A percentile compares a stretch with the other conserved stretches of the same genome.
Evolutionary conservation across 1,140 invertebrate species (phyloP).

Genomic region (Cyclina sinensis): DNA sequence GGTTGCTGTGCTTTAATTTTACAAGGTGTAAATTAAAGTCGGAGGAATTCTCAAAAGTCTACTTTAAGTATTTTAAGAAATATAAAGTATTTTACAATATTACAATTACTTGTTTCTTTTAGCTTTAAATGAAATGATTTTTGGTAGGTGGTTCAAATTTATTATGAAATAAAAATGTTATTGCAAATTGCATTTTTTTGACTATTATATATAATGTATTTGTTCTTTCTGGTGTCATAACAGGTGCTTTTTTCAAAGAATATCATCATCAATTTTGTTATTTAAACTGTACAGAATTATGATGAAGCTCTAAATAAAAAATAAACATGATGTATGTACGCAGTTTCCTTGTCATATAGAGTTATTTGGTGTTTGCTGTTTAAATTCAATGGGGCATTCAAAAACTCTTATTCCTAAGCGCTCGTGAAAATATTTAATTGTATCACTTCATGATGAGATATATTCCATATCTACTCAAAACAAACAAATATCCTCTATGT

Average conservation of each 20-base stretch:
- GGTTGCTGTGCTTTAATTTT: no score
- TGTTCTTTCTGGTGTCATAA: not conserved
- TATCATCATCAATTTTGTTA: not conserved
- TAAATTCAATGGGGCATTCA: not conserved
- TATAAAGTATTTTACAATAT: no score
- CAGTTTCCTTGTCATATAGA: not conserved
- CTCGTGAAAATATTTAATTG: no score
- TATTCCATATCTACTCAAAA: no score
- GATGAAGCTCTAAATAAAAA: not conserved
- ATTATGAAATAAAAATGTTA: not conserved
- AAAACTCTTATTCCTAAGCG: not conserved
- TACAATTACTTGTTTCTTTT: no score
- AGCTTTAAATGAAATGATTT: no score
- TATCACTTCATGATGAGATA: no score
- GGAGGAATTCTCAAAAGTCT: no score
- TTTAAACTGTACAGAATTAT: constrained; percentile 10
- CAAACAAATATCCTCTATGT: no score
- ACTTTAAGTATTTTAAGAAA: no score
- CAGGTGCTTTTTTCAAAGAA: not conserved
- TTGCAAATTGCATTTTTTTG: not conserved
- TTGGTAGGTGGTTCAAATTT: no score
- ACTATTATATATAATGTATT: not conserved
- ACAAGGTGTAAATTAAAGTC: no score
- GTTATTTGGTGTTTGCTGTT: constrained; percentile 29
- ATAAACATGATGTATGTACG: not conserved